Evolutionary conservation across 1,140 invertebrate genomes (phyloP).

Genomic region (Phymorhynchus buccinoides): DNA sequence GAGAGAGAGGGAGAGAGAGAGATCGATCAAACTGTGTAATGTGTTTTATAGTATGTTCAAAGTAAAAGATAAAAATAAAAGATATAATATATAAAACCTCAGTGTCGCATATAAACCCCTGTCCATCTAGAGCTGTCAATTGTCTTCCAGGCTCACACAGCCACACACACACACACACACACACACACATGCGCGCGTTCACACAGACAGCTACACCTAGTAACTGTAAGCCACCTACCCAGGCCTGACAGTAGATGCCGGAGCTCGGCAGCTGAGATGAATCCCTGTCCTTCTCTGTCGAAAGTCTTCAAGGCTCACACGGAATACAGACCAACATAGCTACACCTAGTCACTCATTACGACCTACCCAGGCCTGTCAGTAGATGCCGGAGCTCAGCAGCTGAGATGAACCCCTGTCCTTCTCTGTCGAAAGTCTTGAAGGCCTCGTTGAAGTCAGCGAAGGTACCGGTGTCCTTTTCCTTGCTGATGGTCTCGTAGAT

Average conservation of each 20-base stretch:
- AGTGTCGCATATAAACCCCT: conserved; percentile 96
- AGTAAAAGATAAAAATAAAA: too few species aligned
- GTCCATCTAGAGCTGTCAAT: conserved; percentile 99
- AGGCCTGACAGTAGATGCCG: conserved; percentile 95
- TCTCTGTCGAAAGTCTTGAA: conserved; percentile 99
- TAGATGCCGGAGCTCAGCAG: conserved; percentile 96
- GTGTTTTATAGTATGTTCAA: too few species aligned
- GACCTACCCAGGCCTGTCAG: conserved; percentile 85
- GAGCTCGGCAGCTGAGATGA: conserved; percentile 96
- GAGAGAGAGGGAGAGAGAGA: too few species aligned
- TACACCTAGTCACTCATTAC: not conserved
- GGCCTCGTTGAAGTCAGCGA: conserved; percentile 99
- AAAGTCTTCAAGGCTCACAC: conserved; percentile 99
- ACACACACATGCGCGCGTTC: too few species aligned
- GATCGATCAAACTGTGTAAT: too few species aligned
- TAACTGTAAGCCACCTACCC: conserved; percentile 75
- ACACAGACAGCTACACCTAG: too few species aligned
- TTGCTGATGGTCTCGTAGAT: conserved; percentile 97
- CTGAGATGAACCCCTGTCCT: conserved; percentile 96
- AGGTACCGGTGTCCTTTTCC: conserved; percentile 97
- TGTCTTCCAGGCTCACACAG: conserved; percentile 97
- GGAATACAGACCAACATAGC: too few species aligned
- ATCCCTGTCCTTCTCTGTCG: conserved; percentile 97
- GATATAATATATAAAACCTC: too few species aligned
- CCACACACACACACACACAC: too few species aligned